Conservation (phyloP, 2,888 invertebrate species). For the Clepsis dumicolana region DNA sequence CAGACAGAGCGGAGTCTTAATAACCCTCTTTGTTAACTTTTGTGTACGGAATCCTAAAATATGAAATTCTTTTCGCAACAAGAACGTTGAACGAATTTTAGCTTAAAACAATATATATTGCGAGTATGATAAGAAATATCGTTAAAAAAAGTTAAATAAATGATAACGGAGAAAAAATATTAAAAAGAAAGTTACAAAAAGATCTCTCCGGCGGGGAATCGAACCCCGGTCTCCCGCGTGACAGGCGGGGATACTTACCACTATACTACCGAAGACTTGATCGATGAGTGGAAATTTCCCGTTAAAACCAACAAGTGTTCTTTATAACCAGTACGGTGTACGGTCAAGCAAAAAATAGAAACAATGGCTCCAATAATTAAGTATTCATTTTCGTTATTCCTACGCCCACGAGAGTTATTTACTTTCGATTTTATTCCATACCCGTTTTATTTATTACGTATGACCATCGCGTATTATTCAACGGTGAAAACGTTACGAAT, state of each 20-base stretch:
- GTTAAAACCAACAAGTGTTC: not conserved
- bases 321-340: not conserved
- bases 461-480: not conserved
- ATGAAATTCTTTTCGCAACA: no score
- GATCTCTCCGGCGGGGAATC: constrained; percentile 84
- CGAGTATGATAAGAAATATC: not conserved
- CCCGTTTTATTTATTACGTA: not conserved
- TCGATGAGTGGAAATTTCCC: not conserved
- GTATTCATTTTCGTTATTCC: not conserved
- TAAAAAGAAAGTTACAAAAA: constrained; percentile 13
- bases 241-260: constrained; percentile 52
- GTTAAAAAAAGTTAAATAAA: no score
- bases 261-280: constrained; percentile 35
- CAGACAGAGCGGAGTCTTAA: no score
- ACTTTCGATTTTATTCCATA: not conserved
- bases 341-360: not conserved
- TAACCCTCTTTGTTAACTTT: no score
- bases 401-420: not conserved
- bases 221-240: constrained; percentile 87
- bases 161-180: no score
- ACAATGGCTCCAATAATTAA: not conserved
- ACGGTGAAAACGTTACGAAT: not conserved
- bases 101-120: no score
- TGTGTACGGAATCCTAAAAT: no score
- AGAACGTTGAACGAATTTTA: no score